Evolutionary conservation across 2,797 vertebrate genomes (phyloP), one percentile per base, ranked within the genome.

Genomic region (Hipposideros larvatus): DNA sequence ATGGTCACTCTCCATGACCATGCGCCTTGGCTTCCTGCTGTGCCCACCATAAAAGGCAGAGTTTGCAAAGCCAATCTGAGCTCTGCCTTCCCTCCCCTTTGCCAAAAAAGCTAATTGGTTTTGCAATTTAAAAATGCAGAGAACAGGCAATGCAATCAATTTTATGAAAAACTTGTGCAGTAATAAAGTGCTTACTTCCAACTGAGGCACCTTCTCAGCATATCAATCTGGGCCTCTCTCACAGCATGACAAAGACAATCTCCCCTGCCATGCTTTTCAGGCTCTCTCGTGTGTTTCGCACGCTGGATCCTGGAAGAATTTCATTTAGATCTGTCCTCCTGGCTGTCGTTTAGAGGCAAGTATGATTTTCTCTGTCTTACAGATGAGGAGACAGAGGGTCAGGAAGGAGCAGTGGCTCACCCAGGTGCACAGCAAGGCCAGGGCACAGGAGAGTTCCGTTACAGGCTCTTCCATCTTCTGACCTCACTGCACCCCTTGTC

Each of bases 91-190:
- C 95, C 95, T 98, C 98, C 96, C 90, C 74, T 86, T 94, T 93
- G 96, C 98, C 96, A 97, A 96, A 98, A 37, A 98, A 98, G 87
- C 97, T 98, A 98, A 98, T 98, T 98, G 98, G 86, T 94, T 98
- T 98, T 97, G 95, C 98, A 98, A 98, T 98, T 98, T 97, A 97
- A 98, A 97, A 97, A 98, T 90, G 86, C 82, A 68, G 65, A 53
- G 96, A 97, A 97, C 87, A 97, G 97, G 95, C n/a, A 13, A 97
- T 61, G 90, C 96, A 95, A 98, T 98, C 97, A 98, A 96, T 98
- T 98, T 97, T 92, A 85, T 70, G 95, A 97, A 96, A 37, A 97
- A 90, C 89, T 77, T 80, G 93, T 93, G 97, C 90, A 16, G 97
- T 97, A 98, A 96, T 94, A 92, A 96, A 97, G 97, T 11, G 51